A percentile compares a stretch with the other conserved stretches of the same genome.
These are phyloP conservation scores for Erythrolamprus reginae DNA, from an alignment of 2,113 vertebrate species.

Conservation along the genomic window DNA sequence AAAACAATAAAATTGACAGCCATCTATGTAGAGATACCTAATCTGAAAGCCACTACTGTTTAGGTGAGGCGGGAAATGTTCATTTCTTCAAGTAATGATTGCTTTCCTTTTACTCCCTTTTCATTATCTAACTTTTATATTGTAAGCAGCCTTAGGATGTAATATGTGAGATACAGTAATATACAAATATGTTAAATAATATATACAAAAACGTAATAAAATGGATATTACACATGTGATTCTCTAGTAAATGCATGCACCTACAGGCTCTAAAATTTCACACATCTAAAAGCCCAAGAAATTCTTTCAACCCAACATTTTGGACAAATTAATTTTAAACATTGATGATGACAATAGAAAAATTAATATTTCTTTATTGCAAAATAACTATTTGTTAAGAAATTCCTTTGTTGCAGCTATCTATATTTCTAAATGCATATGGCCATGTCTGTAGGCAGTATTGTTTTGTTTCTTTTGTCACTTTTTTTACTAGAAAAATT, in stretches of 20 bases:
- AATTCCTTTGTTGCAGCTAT: neutral
- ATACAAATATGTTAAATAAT: neutral
- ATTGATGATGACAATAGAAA: neutral
- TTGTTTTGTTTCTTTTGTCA: neutral
- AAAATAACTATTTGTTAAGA: neutral
- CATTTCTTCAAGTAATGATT: neutral
- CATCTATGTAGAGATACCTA: neutral
- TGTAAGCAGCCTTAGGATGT: neutral
- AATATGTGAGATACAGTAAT: neutral
- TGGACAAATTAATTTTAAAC: neutral
- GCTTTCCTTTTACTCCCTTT: neutral
- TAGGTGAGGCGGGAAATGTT: neutral
- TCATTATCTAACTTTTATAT: neutral
- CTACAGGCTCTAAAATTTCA: neutral
- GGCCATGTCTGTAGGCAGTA: neutral
- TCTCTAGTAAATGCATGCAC: neutral
- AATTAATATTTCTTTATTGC: neutral
- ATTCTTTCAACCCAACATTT: neutral
- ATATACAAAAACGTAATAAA: neutral
- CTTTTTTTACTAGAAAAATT: neutral
- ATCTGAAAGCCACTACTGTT: neutral
- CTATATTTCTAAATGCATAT: neutral
- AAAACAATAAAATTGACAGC: neutral
- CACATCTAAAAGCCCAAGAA: neutral
- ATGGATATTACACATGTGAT: neutral